Base-by-base conservation (phyloP, 2,113 vertebrate species). In the Limanda limanda region DNA sequence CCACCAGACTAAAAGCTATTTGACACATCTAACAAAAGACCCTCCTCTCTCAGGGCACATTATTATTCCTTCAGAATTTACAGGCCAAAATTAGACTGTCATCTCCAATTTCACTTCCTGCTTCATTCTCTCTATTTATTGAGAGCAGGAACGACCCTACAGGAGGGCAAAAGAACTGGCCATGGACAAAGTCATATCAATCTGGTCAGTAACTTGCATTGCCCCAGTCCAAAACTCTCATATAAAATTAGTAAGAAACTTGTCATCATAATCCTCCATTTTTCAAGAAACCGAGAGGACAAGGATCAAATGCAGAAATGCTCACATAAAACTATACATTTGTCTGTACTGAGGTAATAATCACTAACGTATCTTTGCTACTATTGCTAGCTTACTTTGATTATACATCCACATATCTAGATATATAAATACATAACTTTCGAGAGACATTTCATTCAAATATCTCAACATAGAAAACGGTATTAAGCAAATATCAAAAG, bases 21-120 rank as follows among this genome's bases (percentile, higher is more conserved):
- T 68, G 73, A 42, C 73, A 59, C 73, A 81, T 82, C 52, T 75
- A 79, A 87, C 40, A 85, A 63, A 79, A 76, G 67, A 67, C 78
- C 4, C 23, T 56, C 63, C 57, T 77, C 62, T 64, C 59, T 71
- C 54, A 65, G 72, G 63, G 62, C 51, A 71, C 58, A 81, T 59
- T 47, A 83, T 71, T 63, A 66, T 68, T 77, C 52, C 45, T 77
- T 57, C 21, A 71, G 62, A 62, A 62, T 71, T 81, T 48, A 8
- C 17, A 24, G 63, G 62, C 42, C 59, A 84, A 71, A 87, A 62
- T 87, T 78, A 86, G 74, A 66, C 68, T n/a, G 37, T 42, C 37
- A 11, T 12, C 23, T 67, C 31, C 31, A 58, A 81, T 76, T 72
- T 57, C 8, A 14, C 63, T 45, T 67, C 61, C 15, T 20, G 76